These are phyloP conservation scores for Enteromius mattozi DNA, from an alignment of 2,797 vertebrate species.

Conservation along the genomic window DNA sequence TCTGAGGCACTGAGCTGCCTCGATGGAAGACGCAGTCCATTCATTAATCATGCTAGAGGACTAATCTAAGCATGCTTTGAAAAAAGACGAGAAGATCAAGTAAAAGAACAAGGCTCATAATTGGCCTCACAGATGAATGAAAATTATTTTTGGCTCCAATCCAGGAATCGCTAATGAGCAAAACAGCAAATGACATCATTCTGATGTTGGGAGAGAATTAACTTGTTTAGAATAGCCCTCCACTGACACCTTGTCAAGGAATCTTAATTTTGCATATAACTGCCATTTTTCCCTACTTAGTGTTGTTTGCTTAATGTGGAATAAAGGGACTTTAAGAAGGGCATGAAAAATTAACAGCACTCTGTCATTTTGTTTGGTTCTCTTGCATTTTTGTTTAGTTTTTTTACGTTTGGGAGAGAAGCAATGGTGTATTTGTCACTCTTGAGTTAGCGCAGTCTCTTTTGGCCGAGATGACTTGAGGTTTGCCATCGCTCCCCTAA, in stretches of 20 bases:
- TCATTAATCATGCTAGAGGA: slow-evolving; percentile 66
- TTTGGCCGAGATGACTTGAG: slow-evolving; percentile 71
- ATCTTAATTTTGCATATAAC: slow-evolving; percentile 61
- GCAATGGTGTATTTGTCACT: slow-evolving; percentile 67
- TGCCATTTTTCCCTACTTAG: slow-evolving; percentile 52
- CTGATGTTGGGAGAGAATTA: slow-evolving; percentile 71
- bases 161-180: slow-evolving; percentile 77
- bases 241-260: slow-evolving; percentile 71
- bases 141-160: slow-evolving; percentile 70
- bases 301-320: slow-evolving; percentile 67
- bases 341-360: slow-evolving; percentile 60
- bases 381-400: slow-evolving; percentile 57
- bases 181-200: slow-evolving; percentile 76
- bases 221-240: slow-evolving; percentile 77
- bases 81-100: slow-evolving; percentile 49
- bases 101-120: slow-evolving; percentile 60
- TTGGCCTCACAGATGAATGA: slow-evolving; percentile 70
- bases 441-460: slow-evolving; percentile 70
- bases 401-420: slow-evolving; percentile 26
- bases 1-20: slow-evolving; percentile 61
- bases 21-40: slow-evolving; percentile 64
- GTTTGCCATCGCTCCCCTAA: slow-evolving; percentile 74
- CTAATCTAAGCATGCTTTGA: slow-evolving; percentile 56
- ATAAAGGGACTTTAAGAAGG: slow-evolving; percentile 60
- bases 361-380: slow-evolving; percentile 68